Base-by-base conservation (phyloP, 1,140 invertebrate species). In the Colletes gigas region DNA sequence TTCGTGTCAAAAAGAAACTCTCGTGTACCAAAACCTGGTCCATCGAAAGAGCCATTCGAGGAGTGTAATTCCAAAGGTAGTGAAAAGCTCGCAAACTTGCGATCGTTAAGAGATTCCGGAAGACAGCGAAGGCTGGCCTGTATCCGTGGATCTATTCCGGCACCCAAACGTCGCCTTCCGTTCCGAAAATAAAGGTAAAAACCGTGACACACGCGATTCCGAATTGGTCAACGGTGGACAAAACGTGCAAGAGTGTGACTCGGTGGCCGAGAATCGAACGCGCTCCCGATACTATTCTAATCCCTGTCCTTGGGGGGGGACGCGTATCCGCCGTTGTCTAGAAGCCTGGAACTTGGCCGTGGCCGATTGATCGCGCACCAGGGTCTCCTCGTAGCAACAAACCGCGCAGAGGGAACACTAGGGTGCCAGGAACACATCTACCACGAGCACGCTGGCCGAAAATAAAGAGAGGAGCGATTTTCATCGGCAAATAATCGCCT, bases 261-360 rank as follows among this genome's bases (percentile, higher is more conserved):
- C n/a, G 10, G 68, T 39, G 21, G 10, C 21, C 8, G 59, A 50
- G 50, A 70, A 75, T 81, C 57, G 68, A 62, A 17, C 60, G 67
- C 41, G 66, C 50, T 81, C 60, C 19, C 47, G 10, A 55, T 76
- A 83, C 72, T 85, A 86, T 86, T 81, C 84, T 86, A 83, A 83
- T 77, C 63, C 50, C n/a, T 54, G 81, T 66, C 84, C 81, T 86
- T 86, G 84, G 57, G 17, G 84, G 57, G 17, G 14, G n/a, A 52
- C 60, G 30, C 19, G 62, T 4, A 63, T n/a, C 44, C 57, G 19
- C 14, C 9, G 17, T 69, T 59, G 60, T 71, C 55, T 69, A 17
- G 41, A 47, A 59, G 52, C 30, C 59, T 86, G 72, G 68, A 85
- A 76, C 71, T 83, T 76, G 85, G 67, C 80, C 60, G 59, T 85